Evolutionary conservation across 1,140 invertebrate species (phyloP), one percentile per base, ranked within the genome.

Genomic region (Papilio polytes): DNA sequence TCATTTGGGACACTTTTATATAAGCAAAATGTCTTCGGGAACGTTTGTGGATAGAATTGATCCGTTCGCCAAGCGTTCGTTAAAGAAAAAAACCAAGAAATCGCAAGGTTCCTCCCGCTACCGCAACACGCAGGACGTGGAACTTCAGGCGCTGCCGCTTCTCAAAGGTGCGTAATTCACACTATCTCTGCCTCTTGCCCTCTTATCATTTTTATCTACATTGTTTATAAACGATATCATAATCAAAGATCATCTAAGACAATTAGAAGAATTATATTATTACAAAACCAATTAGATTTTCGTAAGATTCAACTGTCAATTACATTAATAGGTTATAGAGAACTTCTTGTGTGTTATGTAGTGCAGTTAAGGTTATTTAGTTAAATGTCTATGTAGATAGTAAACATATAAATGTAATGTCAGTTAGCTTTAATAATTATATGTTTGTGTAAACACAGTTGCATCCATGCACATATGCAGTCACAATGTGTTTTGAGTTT

Each of bases 11-110:
- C 91, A 93, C 89, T 94, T 92, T 92, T 90, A 87, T 89, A 93
- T 87, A 90, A 87, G 86, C 92, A 96, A 96, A 95, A 97, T 98
- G 97, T 97, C 97, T 96, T 97, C 97, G 95, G 97, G 96, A 96
- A 96, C 97, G 90, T 98, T 99, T 96, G 98, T 98, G 95, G 98
- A 99, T 96, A 97, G 98, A 95, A 98, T 99, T 96, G 98, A 99
- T 96, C 98, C 98, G 86, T 98, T 98, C 95, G 97, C 98, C 84
- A 98, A 98, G 96, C 96, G 98, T 90, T 98, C 98, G 85, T 95
- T 98, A 84, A 98, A 98, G 96, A 98, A 98, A 96, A 98, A 98
- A 94, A 97, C 98, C 85, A 98, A 98, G 95, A 98, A 98, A 95
- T 98, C 98, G 89, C 98, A 98, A 95, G 98, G 98, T 84, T 98